These are phyloP conservation scores for Emydoidea blandingii DNA, from an alignment of 2,797 vertebrate genomes.

Conservation along the genomic window DNA sequence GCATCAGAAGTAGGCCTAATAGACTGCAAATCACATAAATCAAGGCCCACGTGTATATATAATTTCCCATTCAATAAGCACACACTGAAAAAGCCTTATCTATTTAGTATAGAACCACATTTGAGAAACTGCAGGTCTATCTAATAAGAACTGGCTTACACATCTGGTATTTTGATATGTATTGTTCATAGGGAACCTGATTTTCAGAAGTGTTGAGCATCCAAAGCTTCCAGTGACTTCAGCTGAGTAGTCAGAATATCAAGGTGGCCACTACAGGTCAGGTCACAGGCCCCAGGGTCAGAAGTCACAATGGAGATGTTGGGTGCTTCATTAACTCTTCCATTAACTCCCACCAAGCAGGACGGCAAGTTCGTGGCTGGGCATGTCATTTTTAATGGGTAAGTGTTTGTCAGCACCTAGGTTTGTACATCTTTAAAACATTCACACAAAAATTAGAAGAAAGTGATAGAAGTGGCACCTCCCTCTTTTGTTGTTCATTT, in stretches of 20 bases:
- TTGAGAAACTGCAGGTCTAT: not conserved
- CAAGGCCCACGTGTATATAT: not conserved
- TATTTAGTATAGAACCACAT: not conserved
- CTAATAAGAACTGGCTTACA: not conserved
- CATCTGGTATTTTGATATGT: not conserved
- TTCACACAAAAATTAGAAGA: not conserved
- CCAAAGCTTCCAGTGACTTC: not conserved
- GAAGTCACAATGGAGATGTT: not conserved
- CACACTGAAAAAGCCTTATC: not conserved
- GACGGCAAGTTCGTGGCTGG: not conserved
- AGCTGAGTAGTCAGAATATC: fast-evolving
- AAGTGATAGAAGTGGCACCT: not conserved
- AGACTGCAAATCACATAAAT: not conserved
- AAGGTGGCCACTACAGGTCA: not conserved
- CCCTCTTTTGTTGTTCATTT: not conserved
- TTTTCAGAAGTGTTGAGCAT: not conserved
- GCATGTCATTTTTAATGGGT: not conserved
- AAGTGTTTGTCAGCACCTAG: not conserved
- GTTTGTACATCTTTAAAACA: not conserved
- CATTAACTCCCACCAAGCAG: not conserved
- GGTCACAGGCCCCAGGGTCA: not conserved
- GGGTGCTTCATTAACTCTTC: not conserved
- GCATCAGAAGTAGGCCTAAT: not conserved
- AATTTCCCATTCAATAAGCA: not conserved
- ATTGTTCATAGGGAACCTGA: not conserved